Percentiles rank a stretch among this genome's conserved stretches.
Evolutionary conservation across 2,797 vertebrate genomes (phyloP).

Genomic region (Oryzias sinensis): DNA sequence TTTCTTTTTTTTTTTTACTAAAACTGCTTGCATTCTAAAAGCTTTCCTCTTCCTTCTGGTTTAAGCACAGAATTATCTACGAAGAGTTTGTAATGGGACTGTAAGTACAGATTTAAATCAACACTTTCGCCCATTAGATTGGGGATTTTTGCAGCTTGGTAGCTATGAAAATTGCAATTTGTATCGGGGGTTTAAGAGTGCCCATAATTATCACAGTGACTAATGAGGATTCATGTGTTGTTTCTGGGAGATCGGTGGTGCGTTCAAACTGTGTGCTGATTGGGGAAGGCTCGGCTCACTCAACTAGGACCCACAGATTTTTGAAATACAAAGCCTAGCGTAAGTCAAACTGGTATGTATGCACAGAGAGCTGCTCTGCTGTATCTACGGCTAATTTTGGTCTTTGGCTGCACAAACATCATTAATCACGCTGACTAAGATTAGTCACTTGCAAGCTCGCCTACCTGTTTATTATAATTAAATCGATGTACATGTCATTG

Average conservation of each 20-base stretch:
- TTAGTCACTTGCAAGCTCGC: slow-evolving; percentile 69
- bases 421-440: slow-evolving; percentile 82
- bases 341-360: slow-evolving; percentile 36
- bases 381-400: slow-evolving; percentile 69
- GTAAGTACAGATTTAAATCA: slow-evolving; percentile 19
- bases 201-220: slow-evolving; percentile 65
- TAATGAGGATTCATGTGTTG: slow-evolving; percentile 79
- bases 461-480: slow-evolving; percentile 78
- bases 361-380: slow-evolving; percentile 41
- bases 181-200: slow-evolving; percentile 23
- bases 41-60: not conserved
- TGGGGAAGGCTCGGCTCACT: slow-evolving; percentile 45
- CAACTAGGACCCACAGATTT: slow-evolving; percentile 49
- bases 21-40: not conserved
- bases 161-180: slow-evolving; percentile 26
- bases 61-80: not conserved
- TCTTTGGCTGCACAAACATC: slow-evolving; percentile 70
- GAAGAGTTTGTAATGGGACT: not conserved
- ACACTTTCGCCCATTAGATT: slow-evolving; percentile 6
- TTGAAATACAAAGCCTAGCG: slow-evolving; percentile 23
- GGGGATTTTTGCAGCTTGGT: slow-evolving; percentile 16
- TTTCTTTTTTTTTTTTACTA: not conserved
- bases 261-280: slow-evolving; percentile 57
- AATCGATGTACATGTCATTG: slow-evolving; percentile 71
- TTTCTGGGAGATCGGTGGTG: slow-evolving; percentile 63